Percentiles rank a stretch among this genome's conserved stretches.
Evolutionary conservation across 2,888 invertebrate species (phyloP).

Genomic region (Eurytoma adleriae): DNA sequence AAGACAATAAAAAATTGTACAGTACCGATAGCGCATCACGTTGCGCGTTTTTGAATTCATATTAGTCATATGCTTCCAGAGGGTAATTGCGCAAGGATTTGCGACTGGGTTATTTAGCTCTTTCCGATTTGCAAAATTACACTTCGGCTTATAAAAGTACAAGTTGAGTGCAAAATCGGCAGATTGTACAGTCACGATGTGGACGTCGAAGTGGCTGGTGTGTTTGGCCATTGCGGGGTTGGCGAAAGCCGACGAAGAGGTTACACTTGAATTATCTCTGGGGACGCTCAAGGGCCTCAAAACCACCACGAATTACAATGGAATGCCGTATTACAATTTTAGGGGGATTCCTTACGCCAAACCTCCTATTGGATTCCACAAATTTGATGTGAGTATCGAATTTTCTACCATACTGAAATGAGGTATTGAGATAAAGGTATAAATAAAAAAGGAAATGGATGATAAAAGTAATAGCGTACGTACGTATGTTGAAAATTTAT

Average conservation of each 20-base stretch:
- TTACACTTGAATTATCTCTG: constrained; percentile 65
- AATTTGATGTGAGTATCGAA: constrained; percentile 66
- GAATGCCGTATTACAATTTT: constrained; percentile 66
- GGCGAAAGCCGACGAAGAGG: constrained; percentile 60
- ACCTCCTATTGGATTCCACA: constrained; percentile 66
- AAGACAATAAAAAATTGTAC: no score
- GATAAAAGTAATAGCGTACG: no score
- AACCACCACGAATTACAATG: constrained; percentile 60
- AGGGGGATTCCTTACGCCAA: constrained; percentile 71
- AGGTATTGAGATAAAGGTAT: no score
- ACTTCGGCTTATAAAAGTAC: constrained; percentile 49
- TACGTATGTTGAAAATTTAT: no score
- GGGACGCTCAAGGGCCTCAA: constrained; percentile 67
- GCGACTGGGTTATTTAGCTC: constrained; percentile 36
- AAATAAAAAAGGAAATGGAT: no score
- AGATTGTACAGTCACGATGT: constrained; percentile 54
- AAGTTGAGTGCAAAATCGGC: background rate
- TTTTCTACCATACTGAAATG: background rate
- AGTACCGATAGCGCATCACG: no score
- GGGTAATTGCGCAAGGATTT: constrained; percentile 20
- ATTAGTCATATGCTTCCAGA: background rate
- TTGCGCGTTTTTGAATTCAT: no score
- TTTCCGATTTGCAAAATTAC: constrained; percentile 23
- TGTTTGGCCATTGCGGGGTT: constrained; percentile 24
- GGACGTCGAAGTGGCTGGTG: constrained; percentile 43